A percentile compares a stretch with the other conserved stretches of the same genome.
These are phyloP conservation scores for Thecophora atra DNA, from an alignment of 2,888 invertebrate genomes.

Conservation along the genomic window DNA sequence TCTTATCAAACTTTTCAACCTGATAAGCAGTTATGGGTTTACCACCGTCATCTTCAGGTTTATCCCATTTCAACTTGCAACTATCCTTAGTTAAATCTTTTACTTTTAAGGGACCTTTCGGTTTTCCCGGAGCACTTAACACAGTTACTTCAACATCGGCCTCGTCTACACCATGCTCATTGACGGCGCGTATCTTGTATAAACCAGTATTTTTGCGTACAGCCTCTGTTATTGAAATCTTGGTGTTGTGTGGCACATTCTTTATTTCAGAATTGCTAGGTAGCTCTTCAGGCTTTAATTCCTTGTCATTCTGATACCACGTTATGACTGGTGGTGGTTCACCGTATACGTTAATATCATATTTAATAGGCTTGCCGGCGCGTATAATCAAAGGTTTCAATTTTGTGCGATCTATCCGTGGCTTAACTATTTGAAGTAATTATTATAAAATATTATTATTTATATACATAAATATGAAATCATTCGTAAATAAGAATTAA, in stretches of 20 bases:
- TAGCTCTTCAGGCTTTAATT: constrained; percentile 74
- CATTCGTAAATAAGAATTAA: too few relatives aligned
- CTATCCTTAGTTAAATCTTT: constrained; percentile 88
- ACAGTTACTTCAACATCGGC: constrained; percentile 94
- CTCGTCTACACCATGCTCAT: constrained; percentile 90
- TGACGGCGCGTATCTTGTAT: constrained; percentile 89
- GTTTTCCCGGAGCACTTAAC: constrained; percentile 82
- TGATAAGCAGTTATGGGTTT: constrained; percentile 92
- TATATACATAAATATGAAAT: too few relatives aligned
- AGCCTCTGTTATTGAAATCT: constrained; percentile 81
- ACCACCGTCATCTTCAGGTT: constrained; percentile 95
- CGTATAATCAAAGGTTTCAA: constrained; percentile 88
- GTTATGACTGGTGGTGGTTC: constrained; percentile 94
- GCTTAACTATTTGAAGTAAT: constrained; percentile 78
- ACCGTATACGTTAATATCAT: constrained; percentile 93
- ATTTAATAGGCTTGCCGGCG: constrained; percentile 90
- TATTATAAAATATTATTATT: too few relatives aligned
- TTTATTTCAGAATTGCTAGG: constrained; percentile 75
- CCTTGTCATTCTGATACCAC: constrained; percentile 87
- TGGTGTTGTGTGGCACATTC: constrained; percentile 91
- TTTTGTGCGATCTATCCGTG: constrained; percentile 95
- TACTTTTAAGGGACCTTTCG: constrained; percentile 89
- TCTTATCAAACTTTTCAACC: constrained; percentile 92
- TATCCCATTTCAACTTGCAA: constrained; percentile 91
- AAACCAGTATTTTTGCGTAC: constrained; percentile 86